A percentile compares a stretch with the other conserved stretches of the same genome.
Conservation (phyloP, 2,888 invertebrate genomes). For the Pachymerium ferrugineum region DNA sequence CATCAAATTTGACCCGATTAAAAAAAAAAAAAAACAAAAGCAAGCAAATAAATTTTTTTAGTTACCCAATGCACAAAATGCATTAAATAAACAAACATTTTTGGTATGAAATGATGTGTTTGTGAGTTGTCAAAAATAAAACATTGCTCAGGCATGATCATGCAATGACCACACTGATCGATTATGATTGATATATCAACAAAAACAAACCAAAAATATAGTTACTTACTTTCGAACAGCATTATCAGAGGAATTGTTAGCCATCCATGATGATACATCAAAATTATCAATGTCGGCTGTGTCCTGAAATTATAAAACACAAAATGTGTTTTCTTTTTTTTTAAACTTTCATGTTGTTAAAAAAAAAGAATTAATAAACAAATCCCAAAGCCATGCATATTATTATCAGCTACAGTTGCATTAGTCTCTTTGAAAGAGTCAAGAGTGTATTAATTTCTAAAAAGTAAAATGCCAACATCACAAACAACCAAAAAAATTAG, state of each 20-base stretch:
- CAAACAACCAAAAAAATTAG: conserved; percentile 6
- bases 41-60: not conserved
- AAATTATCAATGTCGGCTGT: conserved; percentile 39
- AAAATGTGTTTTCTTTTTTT: not conserved
- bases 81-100: not conserved
- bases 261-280: conserved; percentile 42
- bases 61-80: conserved; percentile 4
- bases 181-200: not conserved
- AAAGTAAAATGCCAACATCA: not conserved
- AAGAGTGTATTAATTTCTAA: not conserved
- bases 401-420: not conserved
- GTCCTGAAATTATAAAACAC: conserved; percentile 32
- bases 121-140: not conserved
- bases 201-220: not conserved
- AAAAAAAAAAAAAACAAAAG: not conserved
- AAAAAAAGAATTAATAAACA: not conserved
- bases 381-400: not conserved
- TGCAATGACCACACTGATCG: conserved; percentile 26
- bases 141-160: not conserved
- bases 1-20: not conserved
- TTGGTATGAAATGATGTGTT: not conserved
- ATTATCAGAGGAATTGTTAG: conserved; percentile 40
- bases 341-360: not conserved
- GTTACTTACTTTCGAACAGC: conserved; percentile 43
- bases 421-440: not conserved